Evolutionary conservation across 2,797 vertebrate genomes (phyloP).

Genomic region (Syngnathus rostellatus): DNA sequence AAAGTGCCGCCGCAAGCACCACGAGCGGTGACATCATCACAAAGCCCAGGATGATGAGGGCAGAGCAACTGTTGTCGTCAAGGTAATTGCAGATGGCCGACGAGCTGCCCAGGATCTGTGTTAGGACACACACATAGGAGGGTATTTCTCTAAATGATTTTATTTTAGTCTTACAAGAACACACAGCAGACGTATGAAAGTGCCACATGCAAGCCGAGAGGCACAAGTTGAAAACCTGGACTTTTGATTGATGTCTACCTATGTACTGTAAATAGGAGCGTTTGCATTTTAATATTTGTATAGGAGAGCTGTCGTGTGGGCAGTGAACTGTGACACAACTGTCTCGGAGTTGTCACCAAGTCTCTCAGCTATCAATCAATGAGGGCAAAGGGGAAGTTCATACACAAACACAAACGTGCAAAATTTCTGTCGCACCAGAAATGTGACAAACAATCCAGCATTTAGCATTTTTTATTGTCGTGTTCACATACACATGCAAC

Average conservation of each 20-base stretch:
- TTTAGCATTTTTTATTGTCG: not conserved
- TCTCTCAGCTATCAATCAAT: conserved; percentile 49
- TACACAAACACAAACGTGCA: not conserved
- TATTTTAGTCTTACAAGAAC: too few relatives aligned
- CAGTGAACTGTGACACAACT: conserved; percentile 41
- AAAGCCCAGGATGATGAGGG: conserved; percentile 89
- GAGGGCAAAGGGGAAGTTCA: not conserved
- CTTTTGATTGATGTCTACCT: too few relatives aligned
- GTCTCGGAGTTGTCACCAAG: conserved; percentile 25
- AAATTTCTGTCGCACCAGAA: not conserved
- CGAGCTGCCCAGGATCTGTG: conserved; percentile 62
- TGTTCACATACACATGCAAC: too few relatives aligned
- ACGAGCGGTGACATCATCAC: conserved; percentile 90
- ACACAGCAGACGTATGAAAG: too few relatives aligned
- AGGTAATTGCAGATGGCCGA: conserved; percentile 74
- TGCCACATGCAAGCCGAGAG: too few relatives aligned
- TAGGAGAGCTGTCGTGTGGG: conserved; percentile 11
- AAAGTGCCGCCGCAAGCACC: conserved; percentile 79
- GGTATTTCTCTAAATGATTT: too few relatives aligned
- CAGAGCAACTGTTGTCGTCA: conserved; percentile 88
- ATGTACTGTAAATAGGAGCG: not conserved
- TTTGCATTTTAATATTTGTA: conserved; percentile 10
- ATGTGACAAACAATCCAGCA: not conserved
- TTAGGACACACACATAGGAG: conserved; percentile 10
- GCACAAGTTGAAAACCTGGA: too few relatives aligned